Base-by-base conservation (phyloP, 1,140 invertebrate species). In the Ruditapes philippinarum region DNA sequence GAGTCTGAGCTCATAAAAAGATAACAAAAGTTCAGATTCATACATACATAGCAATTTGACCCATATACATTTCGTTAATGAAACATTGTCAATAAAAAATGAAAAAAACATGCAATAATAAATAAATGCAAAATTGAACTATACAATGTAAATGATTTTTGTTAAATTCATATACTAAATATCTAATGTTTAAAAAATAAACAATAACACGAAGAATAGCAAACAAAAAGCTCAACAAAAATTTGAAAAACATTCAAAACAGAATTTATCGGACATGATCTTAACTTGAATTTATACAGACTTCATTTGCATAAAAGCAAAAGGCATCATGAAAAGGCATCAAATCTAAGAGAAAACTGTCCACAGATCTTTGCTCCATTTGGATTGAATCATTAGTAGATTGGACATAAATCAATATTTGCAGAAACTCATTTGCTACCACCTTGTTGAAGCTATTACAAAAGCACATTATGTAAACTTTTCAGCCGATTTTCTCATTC, bases 41-140 rank as follows among this genome's bases (percentile, higher is more conserved):
- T 51, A 33, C 79, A 81, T 22, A 62, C 62, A 62, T 28, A 25
- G 42, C 22, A n/a, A 42, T 74, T 36, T n/a, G n/a, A 36, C 79
- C 36, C 22, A 19, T 22, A 28, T 80, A 60, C 51, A 60, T 57
- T 80, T 57, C 54, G 42, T 57, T 12, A 33, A 65, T 81, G 60
- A 62, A 65, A 57, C 49, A 65, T 57, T 65, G 54, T 62, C 51
- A 36, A 25, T 57, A n/a, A 81, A 40, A 4, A 4, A 25, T 42
- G 65, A 33, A 81, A n/a, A 17, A 0, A 36, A 45, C 17, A 81
- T 38, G 57, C 79, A 38, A 28, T 40, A 62, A 62, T 81, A 81
- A 81, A 62, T 62, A 62, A 62, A 81, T 62, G 79, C 54, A 45
- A 62, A 11, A 62, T 5, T 54, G 51, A 49, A 0, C 17, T 25